These are phyloP conservation scores for Watersipora subatra DNA, from an alignment of 1,140 invertebrate genomes.

Conservation along the genomic window DNA sequence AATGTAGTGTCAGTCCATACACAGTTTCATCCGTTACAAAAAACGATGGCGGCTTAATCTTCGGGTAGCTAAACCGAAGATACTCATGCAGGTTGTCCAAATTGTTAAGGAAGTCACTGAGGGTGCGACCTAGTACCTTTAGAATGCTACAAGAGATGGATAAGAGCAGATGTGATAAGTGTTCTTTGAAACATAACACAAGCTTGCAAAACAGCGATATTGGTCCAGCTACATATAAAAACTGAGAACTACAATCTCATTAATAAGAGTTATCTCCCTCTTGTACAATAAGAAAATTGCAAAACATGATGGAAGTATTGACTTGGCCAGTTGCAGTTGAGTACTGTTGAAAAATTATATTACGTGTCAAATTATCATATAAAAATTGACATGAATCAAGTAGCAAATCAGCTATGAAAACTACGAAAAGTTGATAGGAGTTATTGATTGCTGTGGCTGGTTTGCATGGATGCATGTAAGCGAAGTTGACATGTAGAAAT, in stretches of 20 bases:
- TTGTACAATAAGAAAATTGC: no score
- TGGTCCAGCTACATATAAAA: conserved; percentile 1
- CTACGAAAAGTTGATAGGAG: no score
- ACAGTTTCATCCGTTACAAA: conserved; percentile 88
- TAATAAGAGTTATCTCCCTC: conserved; percentile 6
- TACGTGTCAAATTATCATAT: no score
- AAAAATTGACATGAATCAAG: no score
- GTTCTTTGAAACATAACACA: no score
- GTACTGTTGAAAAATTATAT: no score
- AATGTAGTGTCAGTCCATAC: conserved; percentile 69
- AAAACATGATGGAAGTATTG: no score
- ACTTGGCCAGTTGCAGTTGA: no score
- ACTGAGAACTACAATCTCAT: conserved; percentile 2
- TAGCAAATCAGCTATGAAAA: no score
- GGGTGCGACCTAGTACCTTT: conserved; percentile 67
- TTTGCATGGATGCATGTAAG: conserved; percentile 14
- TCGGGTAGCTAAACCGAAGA: conserved; percentile 72
- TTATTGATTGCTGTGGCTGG: no score
- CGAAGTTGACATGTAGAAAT: conserved; percentile 12
- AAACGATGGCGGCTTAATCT: conserved; percentile 82
- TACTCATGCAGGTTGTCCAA: conserved; percentile 87
- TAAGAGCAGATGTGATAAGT: no score
- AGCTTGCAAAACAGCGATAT: conserved; percentile 11
- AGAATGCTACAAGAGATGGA: conserved; percentile 48
- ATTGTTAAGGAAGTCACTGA: conserved; percentile 88